Base-by-base conservation (phyloP, 2,888 invertebrate genomes). In the Osmoderma eremita region DNA sequence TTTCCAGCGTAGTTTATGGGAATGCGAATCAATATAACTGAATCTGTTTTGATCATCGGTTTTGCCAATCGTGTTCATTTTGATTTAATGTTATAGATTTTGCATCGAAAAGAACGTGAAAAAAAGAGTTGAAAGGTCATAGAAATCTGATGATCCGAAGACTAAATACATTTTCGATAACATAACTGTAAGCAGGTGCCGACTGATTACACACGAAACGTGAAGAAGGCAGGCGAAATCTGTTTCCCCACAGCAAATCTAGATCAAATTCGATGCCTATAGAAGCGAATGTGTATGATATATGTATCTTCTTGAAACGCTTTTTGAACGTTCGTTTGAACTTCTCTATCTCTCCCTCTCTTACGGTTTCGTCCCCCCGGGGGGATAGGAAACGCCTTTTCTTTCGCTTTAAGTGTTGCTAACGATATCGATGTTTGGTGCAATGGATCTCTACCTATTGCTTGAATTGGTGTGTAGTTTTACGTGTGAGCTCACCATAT, bases 201-300 rank as follows among this genome's bases (percentile, higher is more conserved):
- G 79, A 80, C 79, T 80, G 80, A 80, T n/a, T 71, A 70, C 20
- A 45, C 39, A 13, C n/a, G n/a, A n/a, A n/a, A n/a, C n/a, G 12
- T 53, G 12, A 36, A n/a, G 24, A 24, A 50, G 6, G 36, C 10
- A 8, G 13, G 13, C 50, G 24, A 50, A 22, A 13, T 22, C 24
- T 12, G n/a, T n/a, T n/a, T n/a, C n/a, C n/a, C n/a, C n/a, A n/a
- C n/a, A n/a, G n/a, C n/a, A n/a, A n/a, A n/a, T n/a, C n/a, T n/a
- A 3, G 30, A 30, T 30, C 30, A 30, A 30, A 8, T 30, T 30
- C 10, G 30, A 30, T 8, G 30, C 30, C 30, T 30, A 30, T 30
- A 30, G 30, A 30, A 30, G 30, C 30, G 30, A 30, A 30, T 30
- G 30, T 30, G 30, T 30, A 30, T 30, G 30, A 30, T 10, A n/a